These are phyloP conservation scores for Andrena hattorfiana DNA, from an alignment of 2,888 invertebrate species.

Conservation along the genomic window DNA sequence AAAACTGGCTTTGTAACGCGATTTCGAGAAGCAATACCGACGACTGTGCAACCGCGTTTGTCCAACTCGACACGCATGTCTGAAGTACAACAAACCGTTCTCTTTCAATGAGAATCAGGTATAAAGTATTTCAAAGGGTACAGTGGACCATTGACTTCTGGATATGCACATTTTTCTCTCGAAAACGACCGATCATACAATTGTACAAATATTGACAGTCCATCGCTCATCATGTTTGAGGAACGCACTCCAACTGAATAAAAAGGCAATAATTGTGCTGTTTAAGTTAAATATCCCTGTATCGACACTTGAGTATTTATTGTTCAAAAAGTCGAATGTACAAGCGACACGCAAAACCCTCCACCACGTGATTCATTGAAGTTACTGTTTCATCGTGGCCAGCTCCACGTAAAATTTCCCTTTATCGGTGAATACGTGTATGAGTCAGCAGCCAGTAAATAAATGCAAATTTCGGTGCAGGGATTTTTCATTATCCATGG, in stretches of 20 bases:
- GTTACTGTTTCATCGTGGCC: background rate
- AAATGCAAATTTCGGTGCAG: constrained; percentile 32
- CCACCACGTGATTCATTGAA: background rate
- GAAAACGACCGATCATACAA: too few species aligned
- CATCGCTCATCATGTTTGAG: too few species aligned
- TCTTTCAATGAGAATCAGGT: too few species aligned
- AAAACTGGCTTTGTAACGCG: constrained; percentile 18
- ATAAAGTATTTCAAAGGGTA: too few species aligned
- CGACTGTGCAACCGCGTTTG: background rate
- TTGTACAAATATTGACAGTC: too few species aligned
- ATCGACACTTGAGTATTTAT: background rate
- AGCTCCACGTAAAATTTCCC: constrained; percentile 6
- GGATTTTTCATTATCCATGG: constrained; percentile 56
- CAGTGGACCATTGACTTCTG: too few species aligned
- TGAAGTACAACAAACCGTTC: background rate
- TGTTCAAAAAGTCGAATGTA: background rate
- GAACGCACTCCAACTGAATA: too few species aligned
- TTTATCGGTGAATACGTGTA: constrained; percentile 26
- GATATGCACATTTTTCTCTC: too few species aligned
- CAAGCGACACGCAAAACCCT: background rate
- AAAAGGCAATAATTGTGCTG: too few species aligned
- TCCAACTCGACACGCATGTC: background rate
- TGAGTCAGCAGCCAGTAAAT: constrained; percentile 24
- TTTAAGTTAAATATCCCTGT: too few species aligned
- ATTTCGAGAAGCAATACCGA: constrained; percentile 6